phyloP scores from a whole-genome alignment of 2,797 vertebrate genomes.

The Nannoperca australis region DNA sequence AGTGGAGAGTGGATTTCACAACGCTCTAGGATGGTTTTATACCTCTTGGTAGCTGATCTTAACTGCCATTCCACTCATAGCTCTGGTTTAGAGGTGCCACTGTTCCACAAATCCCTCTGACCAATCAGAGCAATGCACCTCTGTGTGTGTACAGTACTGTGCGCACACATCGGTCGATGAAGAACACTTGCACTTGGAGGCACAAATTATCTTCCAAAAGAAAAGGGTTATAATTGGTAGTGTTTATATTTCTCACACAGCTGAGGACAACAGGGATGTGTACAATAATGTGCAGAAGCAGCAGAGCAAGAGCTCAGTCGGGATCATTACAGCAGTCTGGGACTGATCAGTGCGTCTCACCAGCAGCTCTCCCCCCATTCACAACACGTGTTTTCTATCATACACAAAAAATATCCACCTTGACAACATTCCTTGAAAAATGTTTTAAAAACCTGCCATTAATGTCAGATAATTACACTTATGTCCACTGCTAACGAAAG shows the following conservation, averaged over 20 bases:
- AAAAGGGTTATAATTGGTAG: constrained; percentile 50
- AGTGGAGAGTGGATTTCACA: background rate
- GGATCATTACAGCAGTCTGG: constrained; percentile 79
- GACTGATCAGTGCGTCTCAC: constrained; percentile 17
- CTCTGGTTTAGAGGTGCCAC: background rate
- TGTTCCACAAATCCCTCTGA: constrained; percentile 9
- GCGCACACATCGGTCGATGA: background rate
- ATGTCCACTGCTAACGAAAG: background rate
- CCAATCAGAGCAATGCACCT: background rate
- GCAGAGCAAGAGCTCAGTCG: constrained; percentile 77
- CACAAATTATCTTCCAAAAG: constrained; percentile 40
- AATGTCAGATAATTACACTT: background rate
- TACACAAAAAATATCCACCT: background rate
- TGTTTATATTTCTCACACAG: constrained; percentile 83
- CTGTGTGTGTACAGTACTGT: background rate
- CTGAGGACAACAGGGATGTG: constrained; percentile 84
- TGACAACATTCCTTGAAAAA: background rate
- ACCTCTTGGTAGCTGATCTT: background rate
- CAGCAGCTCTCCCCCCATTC: constrained; percentile 36
- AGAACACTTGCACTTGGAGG: constrained; percentile 10
- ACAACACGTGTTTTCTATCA: constrained; percentile 31
- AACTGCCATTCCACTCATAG: constrained; percentile 7
- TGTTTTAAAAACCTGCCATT: background rate
- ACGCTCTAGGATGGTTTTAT: background rate
- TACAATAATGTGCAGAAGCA: constrained; percentile 81